These are phyloP conservation scores for Zygogramma bicolorata DNA, from an alignment of 2,888 invertebrate genomes.

Conservation along the genomic window DNA sequence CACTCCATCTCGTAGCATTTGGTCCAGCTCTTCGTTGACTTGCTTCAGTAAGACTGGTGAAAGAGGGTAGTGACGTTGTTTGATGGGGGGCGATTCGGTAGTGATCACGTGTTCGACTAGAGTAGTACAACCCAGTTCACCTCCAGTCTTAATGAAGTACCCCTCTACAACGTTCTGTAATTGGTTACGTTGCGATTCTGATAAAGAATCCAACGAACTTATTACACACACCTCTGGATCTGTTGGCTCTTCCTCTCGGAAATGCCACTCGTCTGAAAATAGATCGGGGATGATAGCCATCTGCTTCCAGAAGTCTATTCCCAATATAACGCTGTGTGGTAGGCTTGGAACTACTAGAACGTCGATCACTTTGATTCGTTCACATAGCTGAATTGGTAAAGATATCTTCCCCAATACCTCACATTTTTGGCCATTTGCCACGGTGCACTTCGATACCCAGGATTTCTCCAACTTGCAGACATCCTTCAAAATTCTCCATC, in stretches of 20 bases:
- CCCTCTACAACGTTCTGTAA: slow-evolving; percentile 22
- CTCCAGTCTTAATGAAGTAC: slow-evolving; percentile 23
- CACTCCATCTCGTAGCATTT: slow-evolving; percentile 48
- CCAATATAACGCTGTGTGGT: slow-evolving; percentile 28
- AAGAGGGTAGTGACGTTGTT: slow-evolving; percentile 37
- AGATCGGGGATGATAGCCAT: slow-evolving; percentile 32
- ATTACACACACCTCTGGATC: not conserved
- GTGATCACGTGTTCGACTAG: too few species aligned
- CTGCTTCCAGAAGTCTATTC: slow-evolving; percentile 27
- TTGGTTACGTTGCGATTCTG: not conserved
- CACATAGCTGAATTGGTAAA: slow-evolving; percentile 19
- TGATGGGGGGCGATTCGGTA: slow-evolving; percentile 34
- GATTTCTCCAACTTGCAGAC: not conserved
- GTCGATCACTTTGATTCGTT: slow-evolving; percentile 17
- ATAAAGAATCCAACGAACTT: slow-evolving; percentile 4
- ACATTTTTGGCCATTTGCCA: not conserved
- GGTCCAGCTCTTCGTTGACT: slow-evolving; percentile 39
- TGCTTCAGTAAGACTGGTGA: slow-evolving; percentile 27
- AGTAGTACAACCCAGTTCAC: slow-evolving; percentile 26
- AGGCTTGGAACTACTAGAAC: slow-evolving; percentile 30
- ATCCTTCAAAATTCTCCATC: slow-evolving; percentile 16
- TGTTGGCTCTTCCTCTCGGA: not conserved
- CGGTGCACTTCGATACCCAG: not conserved
- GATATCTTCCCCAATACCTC: slow-evolving; percentile 20
- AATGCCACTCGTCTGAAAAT: slow-evolving; percentile 20